Evolutionary conservation across 2,113 vertebrate genomes (phyloP).

Genomic region (Dicrurus megarhynchus): DNA sequence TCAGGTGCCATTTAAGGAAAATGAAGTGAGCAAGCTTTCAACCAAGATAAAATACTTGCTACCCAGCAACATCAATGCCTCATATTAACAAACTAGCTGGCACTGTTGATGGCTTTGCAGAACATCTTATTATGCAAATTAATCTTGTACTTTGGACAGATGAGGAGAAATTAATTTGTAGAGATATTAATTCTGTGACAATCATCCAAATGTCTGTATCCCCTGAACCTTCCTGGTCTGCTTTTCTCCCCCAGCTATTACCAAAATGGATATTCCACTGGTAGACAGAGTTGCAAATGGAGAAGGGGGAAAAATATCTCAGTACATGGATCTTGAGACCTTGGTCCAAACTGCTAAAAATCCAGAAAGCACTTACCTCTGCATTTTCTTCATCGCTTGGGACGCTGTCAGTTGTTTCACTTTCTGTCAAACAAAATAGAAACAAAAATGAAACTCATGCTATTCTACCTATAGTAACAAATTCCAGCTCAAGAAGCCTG

Average conservation of each 20-base stretch:
- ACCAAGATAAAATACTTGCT: neutral
- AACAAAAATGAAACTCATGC: conserved; percentile 3
- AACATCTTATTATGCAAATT: neutral
- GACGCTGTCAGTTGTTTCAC: conserved; percentile 90
- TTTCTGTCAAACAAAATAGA: conserved; percentile 79
- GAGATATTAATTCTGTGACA: neutral
- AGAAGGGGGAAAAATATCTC: neutral
- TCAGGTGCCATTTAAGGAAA: neutral
- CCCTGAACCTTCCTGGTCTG: neutral
- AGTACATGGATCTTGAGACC: neutral
- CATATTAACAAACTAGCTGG: neutral
- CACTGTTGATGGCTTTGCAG: neutral
- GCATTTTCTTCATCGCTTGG: conserved; percentile 88
- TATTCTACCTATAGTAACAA: neutral
- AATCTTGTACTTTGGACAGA: neutral
- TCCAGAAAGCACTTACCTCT: conserved; percentile 75
- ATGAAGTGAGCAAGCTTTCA: neutral
- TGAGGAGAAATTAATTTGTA: neutral
- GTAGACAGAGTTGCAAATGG: neutral
- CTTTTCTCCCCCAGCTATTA: neutral
- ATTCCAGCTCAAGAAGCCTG: neutral
- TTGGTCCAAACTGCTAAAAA: neutral
- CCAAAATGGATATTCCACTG: neutral
- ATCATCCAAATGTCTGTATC: neutral
- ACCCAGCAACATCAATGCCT: neutral